phyloP scores from a whole-genome alignment of 2,797 vertebrate species.

The Salarias fasciatus region DNA sequence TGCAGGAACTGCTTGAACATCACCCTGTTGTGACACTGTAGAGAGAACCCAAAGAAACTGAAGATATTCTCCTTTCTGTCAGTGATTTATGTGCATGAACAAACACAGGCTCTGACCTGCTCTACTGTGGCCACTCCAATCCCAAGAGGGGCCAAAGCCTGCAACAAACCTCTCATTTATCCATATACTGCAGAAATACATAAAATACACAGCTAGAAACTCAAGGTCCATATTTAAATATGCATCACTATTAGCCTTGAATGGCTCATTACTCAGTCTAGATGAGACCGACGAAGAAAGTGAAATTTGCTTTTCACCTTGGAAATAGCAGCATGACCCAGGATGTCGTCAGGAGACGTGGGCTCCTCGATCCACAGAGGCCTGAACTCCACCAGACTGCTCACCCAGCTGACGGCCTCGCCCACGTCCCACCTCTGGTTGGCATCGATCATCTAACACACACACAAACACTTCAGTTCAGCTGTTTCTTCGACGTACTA shows the following conservation, averaged over 20 bases:
- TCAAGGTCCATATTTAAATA: too few species aligned
- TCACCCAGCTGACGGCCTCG: constrained; percentile 84
- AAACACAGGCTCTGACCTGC: constrained; percentile 73
- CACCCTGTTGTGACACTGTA: constrained; percentile 85
- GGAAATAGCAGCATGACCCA: constrained; percentile 85
- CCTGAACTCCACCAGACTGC: constrained; percentile 82
- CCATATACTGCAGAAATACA: too few species aligned
- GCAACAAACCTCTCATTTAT: constrained; percentile 33
- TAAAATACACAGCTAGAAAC: too few species aligned
- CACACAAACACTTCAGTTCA: not conserved
- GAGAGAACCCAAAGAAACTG: constrained; percentile 13
- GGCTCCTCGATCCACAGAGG: constrained; percentile 88
- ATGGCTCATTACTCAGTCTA: not conserved
- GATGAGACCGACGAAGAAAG: too few species aligned
- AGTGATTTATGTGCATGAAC: not conserved
- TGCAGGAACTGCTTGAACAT: constrained; percentile 92
- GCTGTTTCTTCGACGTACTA: too few species aligned
- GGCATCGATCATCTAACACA: constrained; percentile 84
- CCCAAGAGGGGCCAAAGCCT: constrained; percentile 84
- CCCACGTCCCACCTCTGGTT: constrained; percentile 88
- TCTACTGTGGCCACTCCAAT: constrained; percentile 86
- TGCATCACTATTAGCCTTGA: not conserved
- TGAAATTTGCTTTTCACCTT: constrained; percentile 80
- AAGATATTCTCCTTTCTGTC: not conserved
- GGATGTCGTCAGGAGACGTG: constrained; percentile 87